phyloP scores from a whole-genome alignment of 1,140 invertebrate species.

The Amyelois transitella region DNA sequence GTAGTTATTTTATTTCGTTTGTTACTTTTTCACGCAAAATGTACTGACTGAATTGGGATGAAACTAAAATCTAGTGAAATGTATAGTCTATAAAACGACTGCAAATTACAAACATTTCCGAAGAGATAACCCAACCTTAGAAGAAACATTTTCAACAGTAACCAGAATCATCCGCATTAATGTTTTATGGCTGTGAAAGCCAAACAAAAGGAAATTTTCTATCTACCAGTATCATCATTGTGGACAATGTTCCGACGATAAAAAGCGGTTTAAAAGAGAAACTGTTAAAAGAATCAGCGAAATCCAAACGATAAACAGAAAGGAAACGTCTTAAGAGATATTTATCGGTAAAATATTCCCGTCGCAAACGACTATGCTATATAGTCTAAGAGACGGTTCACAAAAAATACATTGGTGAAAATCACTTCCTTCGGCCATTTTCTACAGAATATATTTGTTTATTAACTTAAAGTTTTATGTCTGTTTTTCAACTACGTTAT shows the following conservation, averaged over 20 bases:
- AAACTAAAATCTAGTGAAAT: too few species aligned
- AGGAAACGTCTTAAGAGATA: conserved; percentile 51
- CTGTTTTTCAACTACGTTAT: too few species aligned
- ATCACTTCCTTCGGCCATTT: too few species aligned
- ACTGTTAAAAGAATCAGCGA: conserved; percentile 55
- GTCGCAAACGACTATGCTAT: conserved; percentile 23
- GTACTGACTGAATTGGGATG: too few species aligned
- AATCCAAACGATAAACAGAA: conserved; percentile 58
- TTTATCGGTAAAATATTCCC: conserved; percentile 61
- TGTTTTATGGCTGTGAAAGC: not conserved
- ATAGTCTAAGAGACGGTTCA: not conserved
- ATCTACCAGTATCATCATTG: conserved; percentile 13
- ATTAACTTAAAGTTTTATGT: not conserved
- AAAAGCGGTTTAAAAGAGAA: conserved; percentile 44
- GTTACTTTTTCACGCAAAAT: too few species aligned
- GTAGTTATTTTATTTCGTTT: too few species aligned
- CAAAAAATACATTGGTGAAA: not conserved
- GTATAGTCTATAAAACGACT: too few species aligned
- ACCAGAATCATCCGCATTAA: not conserved
- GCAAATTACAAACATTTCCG: too few species aligned
- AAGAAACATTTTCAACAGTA: not conserved
- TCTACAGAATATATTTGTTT: too few species aligned
- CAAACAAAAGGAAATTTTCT: not conserved
- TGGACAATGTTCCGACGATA: conserved; percentile 25
- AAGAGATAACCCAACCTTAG: too few species aligned